Evolutionary conservation across 2,113 vertebrate species (phyloP), one percentile per base, ranked within the genome.

Genomic region (Upupa epops): DNA sequence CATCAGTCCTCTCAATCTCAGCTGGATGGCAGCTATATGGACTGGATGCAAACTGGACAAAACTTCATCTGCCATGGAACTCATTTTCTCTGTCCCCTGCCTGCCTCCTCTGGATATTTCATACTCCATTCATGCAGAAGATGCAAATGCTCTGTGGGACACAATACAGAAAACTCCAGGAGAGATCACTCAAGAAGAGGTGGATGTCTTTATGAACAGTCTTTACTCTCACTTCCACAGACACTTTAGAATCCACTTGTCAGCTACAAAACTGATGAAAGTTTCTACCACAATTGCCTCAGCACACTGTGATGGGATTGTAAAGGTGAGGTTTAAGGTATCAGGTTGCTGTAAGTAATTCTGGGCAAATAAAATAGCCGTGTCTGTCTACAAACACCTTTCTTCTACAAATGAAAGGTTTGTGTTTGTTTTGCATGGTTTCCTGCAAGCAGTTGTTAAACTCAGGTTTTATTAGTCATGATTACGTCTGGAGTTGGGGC

Each of bases 11-110:
- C 97, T 97, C 36, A 98, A 95, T 85, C 97, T 99, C n/a, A 97
- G 97, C 21, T 99, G 99, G 99, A 97, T 99, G 95, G 97, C 97
- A 59, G 98, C 98, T 3, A 95, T 99, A 92, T 99, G 99, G 99
- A 98, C 98, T 10, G 98, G 98, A 36, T 98, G 97, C 92, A 96
- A 98, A 86, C 36, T 92, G 15, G 97, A 97, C 42, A 88, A 40
- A 70, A 92, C 89, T 9, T 46, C 96, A 59, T 89, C 96, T 55
- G 88, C 97, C 28, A 97, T 97, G 5, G 98, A 98, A 79, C 97
- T 99, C 17, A 46, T 97, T 48, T 99, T 99, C 98, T 98, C 97
- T 20, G 75, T 99, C 16, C 98, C 98, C 0, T 60, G 74, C 5
- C 94, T 82, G 83, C 96, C 98, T 2, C 95, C 96, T 66, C 93